Evolutionary conservation across 2,113 vertebrate genomes (phyloP), one percentile per base, ranked within the genome.

Genomic region (Boleophthalmus pectinirostris): DNA sequence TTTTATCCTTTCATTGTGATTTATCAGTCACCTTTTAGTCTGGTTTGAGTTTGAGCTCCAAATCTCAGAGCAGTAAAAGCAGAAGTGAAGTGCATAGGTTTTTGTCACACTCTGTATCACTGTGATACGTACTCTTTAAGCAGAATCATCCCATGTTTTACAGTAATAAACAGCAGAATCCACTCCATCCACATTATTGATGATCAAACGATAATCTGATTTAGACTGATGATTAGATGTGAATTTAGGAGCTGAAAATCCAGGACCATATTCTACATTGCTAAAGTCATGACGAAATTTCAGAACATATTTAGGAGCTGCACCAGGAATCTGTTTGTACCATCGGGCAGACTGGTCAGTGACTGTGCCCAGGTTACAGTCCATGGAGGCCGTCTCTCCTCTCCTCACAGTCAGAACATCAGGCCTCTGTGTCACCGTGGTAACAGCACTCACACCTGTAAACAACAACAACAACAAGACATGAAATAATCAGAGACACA

Each of bases 361-460:
- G n/a, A n/a, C n/a, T n/a, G n/a, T n/a, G 14, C 71, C 70, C 25
- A 83, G 56, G 65, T 85, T 84, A 70, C 81, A 88, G 68, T 78
- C 53, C 60, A 88, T 72, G 58, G 70, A 75, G 75, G 49, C 81
- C n/a, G 68, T 79, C 38, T 73, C 61, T 77, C 74, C 78, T 67
- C 9, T 78, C 35, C 13, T 86, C 73, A 75, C 29, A 1, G 74
- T 38, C 81, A 85, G 33, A 49, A 74, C 81, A 69, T 80, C 25
- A 61, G 85, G 82, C 23, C 29, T 80, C 77, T 87, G 81, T 58
- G 68, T 85, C 72, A 85, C 53, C 66, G 71, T 66, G n/a, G 45
- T 80, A 66, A 75, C 77, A 76, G 58, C 75, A 54, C 71, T 81
- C 45, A 81, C 79, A 87, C 66, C 87, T 89, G 80, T 63, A 76